Base-by-base conservation (phyloP, 1,140 invertebrate genomes). In the Oscheius sp. region DNA sequence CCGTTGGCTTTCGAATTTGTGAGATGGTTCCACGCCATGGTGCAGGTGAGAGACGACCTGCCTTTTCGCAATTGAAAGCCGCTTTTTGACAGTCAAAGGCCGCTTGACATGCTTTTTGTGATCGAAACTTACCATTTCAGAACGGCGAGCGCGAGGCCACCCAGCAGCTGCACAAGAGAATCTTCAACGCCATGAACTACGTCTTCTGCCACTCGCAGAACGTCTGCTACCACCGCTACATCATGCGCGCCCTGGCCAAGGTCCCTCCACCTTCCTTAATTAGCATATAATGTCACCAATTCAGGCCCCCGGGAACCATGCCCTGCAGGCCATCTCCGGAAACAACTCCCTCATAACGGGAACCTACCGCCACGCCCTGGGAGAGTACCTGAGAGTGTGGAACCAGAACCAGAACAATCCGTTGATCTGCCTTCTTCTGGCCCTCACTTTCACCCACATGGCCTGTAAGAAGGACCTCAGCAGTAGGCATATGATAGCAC, bases 341-440 rank as follows among this genome's bases (percentile, higher is more conserved):
- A 83, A 83, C 66, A 84, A 84, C 69, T 84, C 82, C 7, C 62
- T 83, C 13, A 74, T 83, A 36, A 82, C 82, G 28, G 82, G 82
- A 13, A 79, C 81, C 34, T 83, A 83, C 73, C 66, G 81, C 59
- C 83, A 84, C 69, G 82, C 82, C 2, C 58, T 83, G n/a, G 71
- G 71, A 31, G 70, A 76, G 23, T 68, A 73, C 18, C 36, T 74
- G 31, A 20, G 35, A 35, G 81, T 82, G 23, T 84, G 79, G 77
- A 63, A 73, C 23, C 59, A 69, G 23, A 74, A 83, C 29, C 58
- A 58, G 28, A 61, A 76, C 20, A 79, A 83, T 64, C 81, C 82
- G 20, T 32, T 83, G 35, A 59, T 83, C 13, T 72, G 73, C 46
- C 66, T 83, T 18, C 68, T 83, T 18, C 77, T 83, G 67, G 81